Percentiles rank a stretch among this genome's conserved stretches.
Conservation (phyloP, 2,113 vertebrate genomes). For the Chamaetylas fuelleborni region DNA sequence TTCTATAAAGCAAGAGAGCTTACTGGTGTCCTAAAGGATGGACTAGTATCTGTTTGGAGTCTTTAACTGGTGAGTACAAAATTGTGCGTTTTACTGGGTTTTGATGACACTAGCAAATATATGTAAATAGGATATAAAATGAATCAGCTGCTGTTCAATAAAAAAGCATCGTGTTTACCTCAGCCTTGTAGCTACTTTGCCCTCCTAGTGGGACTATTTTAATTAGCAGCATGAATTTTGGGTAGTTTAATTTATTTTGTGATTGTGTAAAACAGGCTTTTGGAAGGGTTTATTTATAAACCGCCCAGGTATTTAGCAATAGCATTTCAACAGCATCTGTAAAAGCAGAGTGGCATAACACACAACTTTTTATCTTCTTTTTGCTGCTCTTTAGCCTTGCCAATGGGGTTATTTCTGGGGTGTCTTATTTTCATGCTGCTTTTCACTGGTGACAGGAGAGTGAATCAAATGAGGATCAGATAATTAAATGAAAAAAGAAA, state of each 20-base stretch:
- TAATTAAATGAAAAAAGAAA: conserved; percentile 81
- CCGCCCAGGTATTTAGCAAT: conserved; percentile 69
- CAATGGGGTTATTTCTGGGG: conserved; percentile 31
- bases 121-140: conserved; percentile 74
- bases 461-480: conserved; percentile 61
- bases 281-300: conserved; percentile 73
- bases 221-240: conserved; percentile 80
- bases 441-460: conserved; percentile 60
- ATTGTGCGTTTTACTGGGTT: conserved; percentile 63
- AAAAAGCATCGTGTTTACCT: conserved; percentile 68
- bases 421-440: conserved; percentile 49
- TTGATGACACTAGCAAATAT: conserved; percentile 75
- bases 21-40: background rate
- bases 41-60: background rate
- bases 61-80: background rate
- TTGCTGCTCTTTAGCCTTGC: conserved; percentile 32
- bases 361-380: background rate
- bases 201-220: conserved; percentile 76
- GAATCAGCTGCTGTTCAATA: conserved; percentile 67
- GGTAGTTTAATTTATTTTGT: conserved; percentile 78
- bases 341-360: conserved; percentile 54
- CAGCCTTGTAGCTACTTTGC: conserved; percentile 70
- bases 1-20: background rate
- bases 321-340: conserved; percentile 67
- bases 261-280: conserved; percentile 67